Conservation (phyloP, 2,797 vertebrate genomes). For the Clamator glandarius region DNA sequence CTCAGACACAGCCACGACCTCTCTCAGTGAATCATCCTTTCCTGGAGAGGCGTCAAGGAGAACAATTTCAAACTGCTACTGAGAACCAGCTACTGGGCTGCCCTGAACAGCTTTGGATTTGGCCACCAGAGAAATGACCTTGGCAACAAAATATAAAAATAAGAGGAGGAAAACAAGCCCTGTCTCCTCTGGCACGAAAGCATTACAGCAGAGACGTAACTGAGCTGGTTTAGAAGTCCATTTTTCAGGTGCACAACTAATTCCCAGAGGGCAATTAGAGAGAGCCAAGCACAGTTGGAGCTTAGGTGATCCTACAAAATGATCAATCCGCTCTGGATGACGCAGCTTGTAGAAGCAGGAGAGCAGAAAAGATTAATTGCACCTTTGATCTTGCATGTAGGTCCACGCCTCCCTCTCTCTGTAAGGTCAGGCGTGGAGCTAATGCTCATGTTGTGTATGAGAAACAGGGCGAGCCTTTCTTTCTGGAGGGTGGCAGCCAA, state of each 20-base stretch:
- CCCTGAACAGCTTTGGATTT: conserved; percentile 21
- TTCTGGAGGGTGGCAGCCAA: background rate
- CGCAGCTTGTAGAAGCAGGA: background rate
- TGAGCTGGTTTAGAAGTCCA: background rate
- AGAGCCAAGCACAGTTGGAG: conserved; percentile 36
- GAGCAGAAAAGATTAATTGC: background rate
- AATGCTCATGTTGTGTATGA: background rate
- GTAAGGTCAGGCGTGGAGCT: background rate
- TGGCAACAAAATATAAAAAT: conserved; percentile 6
- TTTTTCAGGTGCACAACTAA: conserved; percentile 48
- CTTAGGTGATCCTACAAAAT: background rate
- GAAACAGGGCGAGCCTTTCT: background rate
- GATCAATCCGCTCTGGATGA: background rate
- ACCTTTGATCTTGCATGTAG: background rate
- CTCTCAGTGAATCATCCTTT: conserved; percentile 38
- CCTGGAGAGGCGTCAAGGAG: conserved; percentile 43
- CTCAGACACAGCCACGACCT: background rate
- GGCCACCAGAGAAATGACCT: conserved; percentile 45
- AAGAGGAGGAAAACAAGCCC: conserved; percentile 14
- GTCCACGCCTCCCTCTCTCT: background rate
- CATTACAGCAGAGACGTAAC: background rate
- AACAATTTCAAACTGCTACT: conserved; percentile 28
- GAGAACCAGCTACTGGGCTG: conserved; percentile 51
- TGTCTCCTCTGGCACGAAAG: background rate
- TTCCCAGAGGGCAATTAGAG: conserved; percentile 13